Conservation (phyloP, 2,113 vertebrate genomes). For the Marmota monax region DNA sequence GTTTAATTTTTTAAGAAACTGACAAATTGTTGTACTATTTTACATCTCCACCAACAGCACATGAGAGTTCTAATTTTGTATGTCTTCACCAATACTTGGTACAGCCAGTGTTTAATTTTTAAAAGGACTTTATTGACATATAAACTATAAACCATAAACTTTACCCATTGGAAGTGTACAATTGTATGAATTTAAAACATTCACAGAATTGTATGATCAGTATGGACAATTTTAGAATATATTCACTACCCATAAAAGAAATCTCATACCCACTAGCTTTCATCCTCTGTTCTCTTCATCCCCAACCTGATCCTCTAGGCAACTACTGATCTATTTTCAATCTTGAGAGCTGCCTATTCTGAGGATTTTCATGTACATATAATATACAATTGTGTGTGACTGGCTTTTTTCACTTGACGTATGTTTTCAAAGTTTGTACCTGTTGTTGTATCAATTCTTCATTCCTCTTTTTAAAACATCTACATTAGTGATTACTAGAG, state of each 20-base stretch:
- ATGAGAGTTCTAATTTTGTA: neutral
- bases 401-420: too few species aligned
- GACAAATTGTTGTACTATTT: neutral
- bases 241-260: neutral
- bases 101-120: neutral
- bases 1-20: neutral
- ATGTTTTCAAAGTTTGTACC: neutral
- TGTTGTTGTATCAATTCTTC: neutral
- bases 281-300: too few species aligned
- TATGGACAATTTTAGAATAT: neutral
- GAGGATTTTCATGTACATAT: neutral
- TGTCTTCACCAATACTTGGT: neutral
- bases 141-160: too few species aligned
- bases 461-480: neutral
- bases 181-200: neutral
- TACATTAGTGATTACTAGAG: too few species aligned
- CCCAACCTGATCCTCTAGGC: too few species aligned
- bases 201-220: neutral
- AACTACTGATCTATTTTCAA: too few species aligned
- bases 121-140: neutral
- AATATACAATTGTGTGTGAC: too few species aligned
- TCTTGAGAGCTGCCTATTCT: neutral
- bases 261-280: neutral
- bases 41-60: neutral
- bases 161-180: neutral